Evolutionary conservation across 2,888 invertebrate genomes (phyloP), one percentile per base, ranked within the genome.

Genomic region (Rotaria magnacalcarata): DNA sequence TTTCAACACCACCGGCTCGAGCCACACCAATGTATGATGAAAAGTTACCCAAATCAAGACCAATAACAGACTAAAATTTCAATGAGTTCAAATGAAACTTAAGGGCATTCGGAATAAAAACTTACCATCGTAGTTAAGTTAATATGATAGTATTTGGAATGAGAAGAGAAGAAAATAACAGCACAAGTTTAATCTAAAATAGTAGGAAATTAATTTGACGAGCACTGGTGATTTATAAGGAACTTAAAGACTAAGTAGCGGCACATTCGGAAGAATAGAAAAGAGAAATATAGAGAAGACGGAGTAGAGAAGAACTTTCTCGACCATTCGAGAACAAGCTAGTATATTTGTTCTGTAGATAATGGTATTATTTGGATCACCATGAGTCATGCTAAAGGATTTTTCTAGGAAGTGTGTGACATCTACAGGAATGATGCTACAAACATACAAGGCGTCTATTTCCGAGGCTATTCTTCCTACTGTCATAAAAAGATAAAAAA

Each of bases 1-100:
- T 98, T 93, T 99, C 99, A 90, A 99, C 99, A 90, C 99, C 99
- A 91, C 99, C 99, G 91, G 96, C 95, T 92, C 97, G 95, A 88
- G 98, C 99, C 87, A 97, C 97, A 88, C 96, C 97, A 90, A 99
- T 94, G 93, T 96, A 98, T 93, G 97, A 97, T 90, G 95, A 95
- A 92, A 96, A 96, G 92, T 95, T 96, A 88, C 98, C 98, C 92
- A 99, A 95, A 94, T 98, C 97, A 93, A 98, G 96, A 92, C 98
- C 98, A 92, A 98, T 96, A 87, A 90, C 92, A 88, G 88, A 89
- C 90, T 47, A 47, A 24, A 47, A n/a, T 0, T 43, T 3, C 1
- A 21, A 24, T 0, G 0, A 24, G 24, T 4, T 80, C 14, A 14
- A 52, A 16, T 80, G 50, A 80, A 24, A 5, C 0, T 24, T 24